Base-by-base conservation (phyloP, 2,113 vertebrate species). In the Hemiscyllium ocellatum region DNA sequence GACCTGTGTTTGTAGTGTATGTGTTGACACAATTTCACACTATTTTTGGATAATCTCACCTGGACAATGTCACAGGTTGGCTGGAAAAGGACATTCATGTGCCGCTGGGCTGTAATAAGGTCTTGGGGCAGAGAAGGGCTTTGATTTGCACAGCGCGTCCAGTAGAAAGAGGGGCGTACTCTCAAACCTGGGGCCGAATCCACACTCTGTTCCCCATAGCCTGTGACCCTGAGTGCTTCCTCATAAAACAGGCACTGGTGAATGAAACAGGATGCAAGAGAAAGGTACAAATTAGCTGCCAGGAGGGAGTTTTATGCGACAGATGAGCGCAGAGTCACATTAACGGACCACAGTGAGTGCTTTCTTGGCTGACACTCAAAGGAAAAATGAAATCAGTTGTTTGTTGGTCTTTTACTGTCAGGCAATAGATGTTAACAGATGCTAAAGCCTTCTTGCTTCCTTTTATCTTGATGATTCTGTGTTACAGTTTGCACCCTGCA, bases 331-430 rank as follows among this genome's bases (percentile, higher is more conserved):
- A 96, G 97, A 97, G 97, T 97, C 98, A 97, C 97, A 98, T 98
- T 98, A 97, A 97, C 97, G 97, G 97, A 97, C 97, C 96, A 56
- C 97, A 95, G 96, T 97, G 97, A 97, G 97, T 97, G 98, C 97
- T 98, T 98, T 98, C 98, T 98, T 98, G 98, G 97, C 97, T 97
- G 96, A 96, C 97, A 97, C 97, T 98, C 97, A 98, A 98, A 98
- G 98, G 96, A 98, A 96, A 97, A 98, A 97, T 97, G 96, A 98
- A 97, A 97, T 97, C 97, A 97, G 97, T 95, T 70, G 94, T 95
- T 95, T 72, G 69, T 66, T 93, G 89, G 61, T 93, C 33, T 93
- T 93, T 93, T 66, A 93, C 65, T 56, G 85, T 87, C 50, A 26
- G 85, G 47, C 50, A 2, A 56, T 42, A 61, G 87, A 90, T 66